phyloP scores from a whole-genome alignment of 2,113 vertebrate genomes.

The Abramis brama region DNA sequence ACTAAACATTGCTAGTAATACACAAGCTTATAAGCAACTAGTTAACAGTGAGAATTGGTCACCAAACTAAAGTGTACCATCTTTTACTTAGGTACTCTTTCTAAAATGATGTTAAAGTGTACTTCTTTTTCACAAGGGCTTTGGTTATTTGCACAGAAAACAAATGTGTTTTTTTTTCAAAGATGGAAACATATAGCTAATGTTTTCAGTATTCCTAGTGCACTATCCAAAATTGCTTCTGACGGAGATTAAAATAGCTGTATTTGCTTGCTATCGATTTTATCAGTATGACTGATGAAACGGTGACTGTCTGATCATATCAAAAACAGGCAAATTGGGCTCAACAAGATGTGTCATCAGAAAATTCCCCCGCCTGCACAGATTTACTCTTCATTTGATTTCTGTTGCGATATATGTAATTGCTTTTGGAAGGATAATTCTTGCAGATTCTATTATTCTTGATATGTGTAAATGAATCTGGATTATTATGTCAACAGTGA shows the following conservation, averaged over 20 bases:
- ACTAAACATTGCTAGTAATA: no score
- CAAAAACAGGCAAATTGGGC: slow-evolving; percentile 57
- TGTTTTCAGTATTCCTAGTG: background rate
- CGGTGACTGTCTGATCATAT: slow-evolving; percentile 58
- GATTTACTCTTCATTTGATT: slow-evolving; percentile 60
- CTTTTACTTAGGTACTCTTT: no score
- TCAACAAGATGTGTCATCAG: slow-evolving; percentile 59
- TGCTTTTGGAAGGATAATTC: slow-evolving; percentile 58
- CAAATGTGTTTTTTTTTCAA: background rate
- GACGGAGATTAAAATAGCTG: background rate
- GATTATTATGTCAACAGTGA: slow-evolving; percentile 49
- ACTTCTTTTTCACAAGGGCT: background rate
- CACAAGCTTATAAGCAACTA: no score
- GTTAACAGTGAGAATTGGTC: no score
- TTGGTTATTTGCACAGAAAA: background rate
- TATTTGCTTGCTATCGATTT: slow-evolving; percentile 40
- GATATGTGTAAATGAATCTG: slow-evolving; percentile 37
- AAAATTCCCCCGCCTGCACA: slow-evolving; percentile 36
- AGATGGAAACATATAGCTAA: background rate
- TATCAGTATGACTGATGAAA: slow-evolving; percentile 26
- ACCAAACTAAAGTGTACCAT: no score
- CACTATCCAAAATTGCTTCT: background rate
- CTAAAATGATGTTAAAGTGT: no score
- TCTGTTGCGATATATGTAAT: slow-evolving; percentile 65
- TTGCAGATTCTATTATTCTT: slow-evolving; percentile 45